Base-by-base conservation (phyloP, 2,113 vertebrate genomes). In the Barnardius zonarius region DNA sequence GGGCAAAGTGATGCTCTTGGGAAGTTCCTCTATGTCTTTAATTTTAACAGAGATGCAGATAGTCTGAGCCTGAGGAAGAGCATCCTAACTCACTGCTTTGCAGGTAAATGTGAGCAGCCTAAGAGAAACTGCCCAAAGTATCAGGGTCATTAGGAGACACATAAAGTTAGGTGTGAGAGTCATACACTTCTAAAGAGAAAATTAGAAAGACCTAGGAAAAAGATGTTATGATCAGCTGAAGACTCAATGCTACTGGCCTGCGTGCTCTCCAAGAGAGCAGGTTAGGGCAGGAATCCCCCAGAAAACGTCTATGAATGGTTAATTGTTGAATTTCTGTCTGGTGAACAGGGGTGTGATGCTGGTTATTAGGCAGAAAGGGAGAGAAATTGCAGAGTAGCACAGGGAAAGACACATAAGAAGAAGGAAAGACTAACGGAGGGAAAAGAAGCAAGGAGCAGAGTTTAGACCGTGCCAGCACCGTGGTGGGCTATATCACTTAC, bases 161-260 rank as follows among this genome's bases (percentile, higher is more conserved):
- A 18, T 5, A 28, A 84, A 83, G 64, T 20, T 23, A 10, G 33
- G 1, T 0, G 1, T 19, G 74, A 59, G 46, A 59, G 35, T 8
- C 33, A 4, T 25, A 27, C 3, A 3, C 12, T 72, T 41, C 46
- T 12, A 5, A 80, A 31, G 6, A 43, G 63, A 55, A 6, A 6
- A 13, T 48, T 11, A 37, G n/a, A 63, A 51, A 35, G 14, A 31
- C 8, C 4, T 9, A 39, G 49, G 46, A 31, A 83, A 20, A 39
- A n/a, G 37, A 33, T n/a, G 44, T 13, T n/a, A 39, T 5, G 35
- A 39, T 13, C 33, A 23, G 16, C 49, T 15, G 20, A 46, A 51
- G 35, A 20, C 6, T 27, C 51, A 8, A 0, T 0, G 16, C 12
- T 48, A 6, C 49, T n/a, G 48, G 39, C 3, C 30, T 46, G 0